These are phyloP conservation scores for Entelurus aequoreus DNA, from an alignment of 2,113 vertebrate genomes.

Conservation along the genomic window DNA sequence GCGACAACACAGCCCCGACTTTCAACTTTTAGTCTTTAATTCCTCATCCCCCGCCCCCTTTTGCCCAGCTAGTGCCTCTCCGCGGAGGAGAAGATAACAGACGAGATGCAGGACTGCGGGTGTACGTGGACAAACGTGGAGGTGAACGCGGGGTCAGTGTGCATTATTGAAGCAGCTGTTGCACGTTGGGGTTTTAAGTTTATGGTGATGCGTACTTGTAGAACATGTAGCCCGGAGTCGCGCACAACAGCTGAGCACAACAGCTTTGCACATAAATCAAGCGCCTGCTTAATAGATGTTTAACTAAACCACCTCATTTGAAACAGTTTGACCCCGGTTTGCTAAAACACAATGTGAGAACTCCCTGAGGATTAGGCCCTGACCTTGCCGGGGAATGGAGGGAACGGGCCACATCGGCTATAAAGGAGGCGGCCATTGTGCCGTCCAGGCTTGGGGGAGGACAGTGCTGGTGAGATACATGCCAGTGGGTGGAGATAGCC, in stretches of 20 bases:
- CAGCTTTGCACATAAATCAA: constrained; percentile 74
- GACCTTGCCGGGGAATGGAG: constrained; percentile 64
- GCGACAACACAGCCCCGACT: constrained; percentile 59
- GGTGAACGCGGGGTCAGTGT: constrained; percentile 34
- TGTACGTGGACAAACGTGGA: constrained; percentile 35
- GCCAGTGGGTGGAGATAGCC: constrained; percentile 73
- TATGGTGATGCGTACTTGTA: constrained; percentile 33
- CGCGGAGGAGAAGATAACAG: constrained; percentile 45
- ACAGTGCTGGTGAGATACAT: constrained; percentile 67
- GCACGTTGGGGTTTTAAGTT: constrained; percentile 24
- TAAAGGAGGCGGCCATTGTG: constrained; percentile 73
- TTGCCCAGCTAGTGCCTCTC: constrained; percentile 45
- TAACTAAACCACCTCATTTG: constrained; percentile 79
- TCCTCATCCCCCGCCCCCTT: not conserved
- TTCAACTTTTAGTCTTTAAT: constrained; percentile 62
- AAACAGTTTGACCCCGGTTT: constrained; percentile 76
- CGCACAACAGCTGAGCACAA: constrained; percentile 59
- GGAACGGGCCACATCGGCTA: constrained; percentile 64
- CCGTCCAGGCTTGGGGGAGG: constrained; percentile 62
- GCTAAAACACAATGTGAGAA: constrained; percentile 76
- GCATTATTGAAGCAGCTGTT: constrained; percentile 36
- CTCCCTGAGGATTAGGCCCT: constrained; percentile 77
- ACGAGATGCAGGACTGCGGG: not conserved
- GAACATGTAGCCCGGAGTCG: constrained; percentile 29
- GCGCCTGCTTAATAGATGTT: constrained; percentile 75